Evolutionary conservation across 2,797 vertebrate species (phyloP).

Genomic region (Helostoma temminkii): DNA sequence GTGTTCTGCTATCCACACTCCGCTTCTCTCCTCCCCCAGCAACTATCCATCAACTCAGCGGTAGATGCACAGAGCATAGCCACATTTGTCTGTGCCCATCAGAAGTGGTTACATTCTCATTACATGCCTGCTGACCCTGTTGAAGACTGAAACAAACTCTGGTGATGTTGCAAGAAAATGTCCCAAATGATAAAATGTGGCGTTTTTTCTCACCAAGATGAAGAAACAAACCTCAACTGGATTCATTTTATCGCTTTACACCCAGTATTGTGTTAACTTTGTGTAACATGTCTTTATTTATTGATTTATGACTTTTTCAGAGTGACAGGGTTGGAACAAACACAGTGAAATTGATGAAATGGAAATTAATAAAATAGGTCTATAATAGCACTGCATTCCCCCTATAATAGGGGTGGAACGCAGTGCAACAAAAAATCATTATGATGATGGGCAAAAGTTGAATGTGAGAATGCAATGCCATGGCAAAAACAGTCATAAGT

Average conservation of each 20-base stretch:
- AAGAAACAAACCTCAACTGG: slow-evolving; percentile 36
- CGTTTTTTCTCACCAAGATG: slow-evolving; percentile 45
- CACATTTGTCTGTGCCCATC: slow-evolving; percentile 66
- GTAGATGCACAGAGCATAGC: slow-evolving; percentile 50
- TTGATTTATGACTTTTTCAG: too few relatives aligned
- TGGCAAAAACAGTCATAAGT: too few relatives aligned
- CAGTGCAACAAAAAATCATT: too few relatives aligned
- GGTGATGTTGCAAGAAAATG: slow-evolving; percentile 58
- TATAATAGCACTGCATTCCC: too few relatives aligned
- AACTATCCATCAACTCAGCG: slow-evolving; percentile 69
- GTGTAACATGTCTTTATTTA: neutral
- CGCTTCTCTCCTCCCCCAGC: slow-evolving; percentile 50
- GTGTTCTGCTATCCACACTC: slow-evolving; percentile 41
- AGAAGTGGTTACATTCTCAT: slow-evolving; percentile 67
- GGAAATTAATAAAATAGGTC: too few relatives aligned
- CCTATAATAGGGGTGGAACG: too few relatives aligned
- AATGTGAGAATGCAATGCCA: too few relatives aligned
- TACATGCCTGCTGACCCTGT: slow-evolving; percentile 67
- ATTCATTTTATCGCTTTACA: slow-evolving; percentile 45
- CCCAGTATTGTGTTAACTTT: slow-evolving; percentile 25
- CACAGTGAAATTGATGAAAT: too few relatives aligned
- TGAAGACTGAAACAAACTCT: slow-evolving; percentile 70
- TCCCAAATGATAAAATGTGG: slow-evolving; percentile 54
- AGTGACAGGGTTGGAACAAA: too few relatives aligned
- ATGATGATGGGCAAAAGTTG: too few relatives aligned